Base-by-base conservation (phyloP, 2,888 invertebrate genomes). In the Synergus umbraculus region DNA sequence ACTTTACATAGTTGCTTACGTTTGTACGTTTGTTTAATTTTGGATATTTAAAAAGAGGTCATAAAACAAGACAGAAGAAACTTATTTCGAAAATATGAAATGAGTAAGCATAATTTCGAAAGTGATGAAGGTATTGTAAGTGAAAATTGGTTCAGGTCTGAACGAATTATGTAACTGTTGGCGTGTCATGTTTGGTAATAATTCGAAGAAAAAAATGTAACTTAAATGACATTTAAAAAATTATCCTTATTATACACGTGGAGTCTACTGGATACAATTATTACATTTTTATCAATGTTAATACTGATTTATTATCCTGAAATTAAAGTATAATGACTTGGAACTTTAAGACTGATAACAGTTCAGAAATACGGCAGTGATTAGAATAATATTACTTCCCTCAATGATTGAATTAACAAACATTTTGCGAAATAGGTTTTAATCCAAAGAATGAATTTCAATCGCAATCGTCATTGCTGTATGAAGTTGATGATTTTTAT, bases 301-400 rank as follows among this genome's bases (percentile, higher is more conserved):
- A 44, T 22, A 18, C 22, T 10, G 18, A n/a, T 44, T 43, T 67
- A 43, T 44, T 67, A 67, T 67, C 18, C 1, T 18, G 1, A 67
- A 67, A 67, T 69, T 12, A 69, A 69, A 29, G 29, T 69, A 69
- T 37, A 37, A 41, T 65, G 65, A 65, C 43, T 65, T 64, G 29
- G 7, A 64, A 64, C 29, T 64, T 65, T 5, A 65, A 5, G 67
- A 69, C 29, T 49, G 15, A 69, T 15, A 69, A 69, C 49, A 69
- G 69, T 69, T 69, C 46, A 49, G 29, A 49, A 69, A 49, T 69
- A 69, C 46, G 69, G 69, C 69, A 69, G 69, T 69, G 69, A 22
- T 69, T 49, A 69, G 69, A 69, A 69, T 69, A 69, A 69, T 49
- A 49, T 67, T 67, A 67, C 15, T 49, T 49, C 29, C 69, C 29